A percentile compares a stretch with the other conserved stretches of the same genome.
Evolutionary conservation across 2,113 vertebrate species (phyloP).

Genomic region (Gallinago media): DNA sequence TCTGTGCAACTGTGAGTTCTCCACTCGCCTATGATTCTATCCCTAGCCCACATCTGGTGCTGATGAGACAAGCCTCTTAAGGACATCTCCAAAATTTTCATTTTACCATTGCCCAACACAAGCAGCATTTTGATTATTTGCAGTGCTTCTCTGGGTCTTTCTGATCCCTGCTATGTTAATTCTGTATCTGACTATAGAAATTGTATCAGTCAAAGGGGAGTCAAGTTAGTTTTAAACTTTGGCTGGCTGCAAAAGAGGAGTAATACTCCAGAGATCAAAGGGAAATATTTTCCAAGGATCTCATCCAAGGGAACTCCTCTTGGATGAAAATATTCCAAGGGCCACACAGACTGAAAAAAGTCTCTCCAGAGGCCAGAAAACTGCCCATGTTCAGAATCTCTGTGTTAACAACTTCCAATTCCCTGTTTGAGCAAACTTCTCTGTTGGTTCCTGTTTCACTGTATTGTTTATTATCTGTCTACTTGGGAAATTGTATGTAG

Average conservation of each 20-base stretch:
- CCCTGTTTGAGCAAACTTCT: slow-evolving; percentile 33
- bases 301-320: slow-evolving; percentile 79
- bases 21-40: background rate
- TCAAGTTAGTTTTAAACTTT: slow-evolving; percentile 75
- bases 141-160: background rate
- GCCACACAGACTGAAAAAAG: slow-evolving; percentile 78
- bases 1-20: background rate
- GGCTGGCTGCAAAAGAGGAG: slow-evolving; percentile 72
- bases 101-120: background rate
- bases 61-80: background rate
- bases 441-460: slow-evolving; percentile 34
- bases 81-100: background rate
- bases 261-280: slow-evolving; percentile 77
- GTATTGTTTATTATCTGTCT: slow-evolving; percentile 58
- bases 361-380: slow-evolving; percentile 38
- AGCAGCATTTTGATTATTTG: background rate
- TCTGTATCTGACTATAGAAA: slow-evolving; percentile 56
- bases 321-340: slow-evolving; percentile 70
- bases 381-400: slow-evolving; percentile 53
- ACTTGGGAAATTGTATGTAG: slow-evolving; percentile 30
- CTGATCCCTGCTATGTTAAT: background rate
- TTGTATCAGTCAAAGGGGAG: slow-evolving; percentile 65
- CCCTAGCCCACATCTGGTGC: background rate
- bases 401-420: slow-evolving; percentile 54
- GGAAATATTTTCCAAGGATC: slow-evolving; percentile 78